These are phyloP conservation scores for Alethe diademata DNA, from an alignment of 2,113 vertebrate species.

Conservation along the genomic window DNA sequence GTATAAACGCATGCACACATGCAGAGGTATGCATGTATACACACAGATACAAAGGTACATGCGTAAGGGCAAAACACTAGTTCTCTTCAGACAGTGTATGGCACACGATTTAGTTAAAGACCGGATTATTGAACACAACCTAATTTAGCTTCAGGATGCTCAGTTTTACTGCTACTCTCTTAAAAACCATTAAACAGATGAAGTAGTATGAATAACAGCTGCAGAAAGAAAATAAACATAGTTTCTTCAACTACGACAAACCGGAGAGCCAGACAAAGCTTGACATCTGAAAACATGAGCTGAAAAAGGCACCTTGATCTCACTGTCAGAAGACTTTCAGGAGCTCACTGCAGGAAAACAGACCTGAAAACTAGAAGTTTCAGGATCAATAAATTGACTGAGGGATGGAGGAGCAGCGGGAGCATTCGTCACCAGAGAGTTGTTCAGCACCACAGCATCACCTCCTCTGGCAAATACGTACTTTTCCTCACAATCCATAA, in stretches of 20 bases:
- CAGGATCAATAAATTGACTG: fast-evolving
- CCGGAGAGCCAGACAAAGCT: background rate
- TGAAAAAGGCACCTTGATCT: background rate
- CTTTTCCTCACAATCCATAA: fast-evolving
- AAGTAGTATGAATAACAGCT: background rate
- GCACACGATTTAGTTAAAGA: background rate
- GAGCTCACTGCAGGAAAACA: background rate
- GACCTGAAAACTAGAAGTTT: background rate
- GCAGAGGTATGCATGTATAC: fast-evolving
- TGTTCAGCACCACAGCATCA: fast-evolving
- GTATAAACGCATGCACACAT: background rate
- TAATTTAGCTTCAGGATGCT: background rate
- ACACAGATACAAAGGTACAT: background rate
- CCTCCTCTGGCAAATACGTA: fast-evolving
- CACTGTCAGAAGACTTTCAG: background rate
- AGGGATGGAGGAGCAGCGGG: fast-evolving
- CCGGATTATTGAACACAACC: background rate
- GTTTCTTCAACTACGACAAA: background rate
- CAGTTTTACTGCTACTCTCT: background rate
- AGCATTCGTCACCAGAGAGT: fast-evolving
- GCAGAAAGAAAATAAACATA: background rate
- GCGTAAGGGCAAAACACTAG: background rate
- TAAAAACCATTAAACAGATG: background rate
- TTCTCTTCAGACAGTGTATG: background rate
- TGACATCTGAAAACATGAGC: background rate